Conservation (phyloP, 2,888 invertebrate species). For the Agrochola macilenta region DNA sequence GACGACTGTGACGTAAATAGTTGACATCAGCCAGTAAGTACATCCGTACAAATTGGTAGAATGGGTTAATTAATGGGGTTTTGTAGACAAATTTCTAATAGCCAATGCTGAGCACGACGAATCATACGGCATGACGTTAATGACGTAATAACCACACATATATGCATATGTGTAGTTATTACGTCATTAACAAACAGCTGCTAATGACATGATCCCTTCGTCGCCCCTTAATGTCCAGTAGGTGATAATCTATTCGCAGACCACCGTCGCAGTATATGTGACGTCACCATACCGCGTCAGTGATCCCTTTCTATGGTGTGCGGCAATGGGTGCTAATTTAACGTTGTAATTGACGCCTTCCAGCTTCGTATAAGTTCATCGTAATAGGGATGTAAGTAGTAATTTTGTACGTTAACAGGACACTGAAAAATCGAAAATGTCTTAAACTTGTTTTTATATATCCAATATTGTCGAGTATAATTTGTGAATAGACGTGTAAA, state of each 20-base stretch:
- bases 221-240: slow-evolving; percentile 8
- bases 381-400: not conserved
- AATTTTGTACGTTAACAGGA: slow-evolving; percentile 11
- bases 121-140: not conserved
- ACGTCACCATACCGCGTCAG: slow-evolving; percentile 43
- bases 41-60: slow-evolving; percentile 15
- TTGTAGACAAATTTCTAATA: not conserved
- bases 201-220: slow-evolving; percentile 23
- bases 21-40: slow-evolving; percentile 24
- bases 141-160: not conserved
- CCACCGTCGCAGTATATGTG: slow-evolving; percentile 28
- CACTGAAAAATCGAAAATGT: not conserved
- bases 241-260: slow-evolving; percentile 48
- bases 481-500: not conserved
- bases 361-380: slow-evolving; percentile 26
- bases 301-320: slow-evolving; percentile 29
- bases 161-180: too few relatives aligned
- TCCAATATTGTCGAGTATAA: not conserved
- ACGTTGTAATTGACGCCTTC: slow-evolving; percentile 41
- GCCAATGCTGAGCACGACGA: not conserved
- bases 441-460: not conserved
- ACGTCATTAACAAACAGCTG: too few relatives aligned
- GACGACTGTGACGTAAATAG: slow-evolving; percentile 25
- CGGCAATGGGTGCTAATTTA: slow-evolving; percentile 35
- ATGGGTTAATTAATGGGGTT: slow-evolving; percentile 18